Conservation (phyloP, 23 tunicate species). For the Clavelina lepadiformis region DNA sequence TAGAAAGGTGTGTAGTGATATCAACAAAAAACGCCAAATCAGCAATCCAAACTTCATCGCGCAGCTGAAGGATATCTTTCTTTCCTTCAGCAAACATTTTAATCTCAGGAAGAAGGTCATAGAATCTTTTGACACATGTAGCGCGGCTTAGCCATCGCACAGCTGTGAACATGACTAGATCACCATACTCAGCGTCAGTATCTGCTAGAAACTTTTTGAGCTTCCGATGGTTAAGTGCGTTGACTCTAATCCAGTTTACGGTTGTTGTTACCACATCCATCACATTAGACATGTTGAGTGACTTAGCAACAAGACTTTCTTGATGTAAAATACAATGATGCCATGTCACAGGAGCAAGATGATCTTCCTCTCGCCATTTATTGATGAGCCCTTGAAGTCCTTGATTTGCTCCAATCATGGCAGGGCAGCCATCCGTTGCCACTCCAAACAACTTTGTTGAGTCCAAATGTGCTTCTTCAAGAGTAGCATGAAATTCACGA, state of each 20-base stretch:
- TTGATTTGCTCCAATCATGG: constrained; percentile 34
- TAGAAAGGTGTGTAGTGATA: constrained; percentile 34
- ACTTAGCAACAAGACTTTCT: constrained; percentile 43
- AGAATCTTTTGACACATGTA: constrained; percentile 29
- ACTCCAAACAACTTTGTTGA: constrained; percentile 23
- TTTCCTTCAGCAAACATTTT: constrained; percentile 18
- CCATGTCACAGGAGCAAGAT: constrained; percentile 45
- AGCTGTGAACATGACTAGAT: constrained; percentile 38
- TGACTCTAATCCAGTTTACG: constrained; percentile 37
- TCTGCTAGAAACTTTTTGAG: constrained; percentile 13
- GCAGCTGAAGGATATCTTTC: constrained; percentile 21
- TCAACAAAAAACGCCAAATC: constrained; percentile 14
- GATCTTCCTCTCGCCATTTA: constrained; percentile 43
- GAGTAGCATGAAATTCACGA: constrained; percentile 26
- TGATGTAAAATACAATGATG: constrained; percentile 49
- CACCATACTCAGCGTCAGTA: too few species aligned
- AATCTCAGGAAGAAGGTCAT: constrained; percentile 16
- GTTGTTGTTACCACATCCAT: constrained; percentile 35
- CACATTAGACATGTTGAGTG: constrained; percentile 38
- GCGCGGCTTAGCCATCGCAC: constrained; percentile 47
- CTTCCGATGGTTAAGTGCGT: constrained; percentile 20
- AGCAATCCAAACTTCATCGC: constrained; percentile 13
- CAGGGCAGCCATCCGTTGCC: constrained; percentile 51
- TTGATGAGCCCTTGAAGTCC: constrained; percentile 39
- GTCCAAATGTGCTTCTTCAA: constrained; percentile 20